phyloP scores from a whole-genome alignment of 2,888 invertebrate species.

The Melipona bicolor region DNA sequence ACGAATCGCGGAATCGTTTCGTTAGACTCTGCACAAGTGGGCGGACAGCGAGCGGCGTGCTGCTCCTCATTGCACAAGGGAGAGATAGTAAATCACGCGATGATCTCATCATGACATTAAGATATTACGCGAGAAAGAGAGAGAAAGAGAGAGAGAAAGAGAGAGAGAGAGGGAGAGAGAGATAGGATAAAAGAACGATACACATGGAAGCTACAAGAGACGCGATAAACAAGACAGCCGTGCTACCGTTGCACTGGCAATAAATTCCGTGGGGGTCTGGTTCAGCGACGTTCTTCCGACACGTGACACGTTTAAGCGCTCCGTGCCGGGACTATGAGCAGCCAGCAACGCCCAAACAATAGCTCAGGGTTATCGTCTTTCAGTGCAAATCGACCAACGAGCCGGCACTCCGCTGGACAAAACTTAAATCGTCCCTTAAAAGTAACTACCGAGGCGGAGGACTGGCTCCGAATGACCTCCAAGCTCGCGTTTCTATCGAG shows the following conservation, averaged over 20 bases:
- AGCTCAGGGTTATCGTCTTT: slow-evolving; percentile 35
- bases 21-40: slow-evolving; percentile 47
- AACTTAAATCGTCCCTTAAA: background rate
- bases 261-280: slow-evolving; percentile 56
- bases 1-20: slow-evolving; percentile 27
- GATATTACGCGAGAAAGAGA: slow-evolving; percentile 37
- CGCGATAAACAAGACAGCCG: slow-evolving; percentile 51
- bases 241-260: slow-evolving; percentile 42
- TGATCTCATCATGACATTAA: slow-evolving; percentile 57
- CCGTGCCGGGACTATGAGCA: slow-evolving; percentile 27
- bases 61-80: slow-evolving; percentile 46
- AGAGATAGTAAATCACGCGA: slow-evolving; percentile 54
- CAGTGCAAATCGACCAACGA: slow-evolving; percentile 23
- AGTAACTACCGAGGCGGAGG: background rate
- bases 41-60: slow-evolving; percentile 48
- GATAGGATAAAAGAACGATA: background rate
- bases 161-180: background rate
- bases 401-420: background rate
- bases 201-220: slow-evolving; percentile 36
- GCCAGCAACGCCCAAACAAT: slow-evolving; percentile 27
- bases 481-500: background rate
- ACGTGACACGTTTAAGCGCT: slow-evolving; percentile 49
- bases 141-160: background rate
- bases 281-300: slow-evolving; percentile 55
- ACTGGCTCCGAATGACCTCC: background rate